Evolutionary conservation across 2,888 invertebrate species (phyloP), one percentile per base, ranked within the genome.

Genomic region (Lamellibrachia satsuma): DNA sequence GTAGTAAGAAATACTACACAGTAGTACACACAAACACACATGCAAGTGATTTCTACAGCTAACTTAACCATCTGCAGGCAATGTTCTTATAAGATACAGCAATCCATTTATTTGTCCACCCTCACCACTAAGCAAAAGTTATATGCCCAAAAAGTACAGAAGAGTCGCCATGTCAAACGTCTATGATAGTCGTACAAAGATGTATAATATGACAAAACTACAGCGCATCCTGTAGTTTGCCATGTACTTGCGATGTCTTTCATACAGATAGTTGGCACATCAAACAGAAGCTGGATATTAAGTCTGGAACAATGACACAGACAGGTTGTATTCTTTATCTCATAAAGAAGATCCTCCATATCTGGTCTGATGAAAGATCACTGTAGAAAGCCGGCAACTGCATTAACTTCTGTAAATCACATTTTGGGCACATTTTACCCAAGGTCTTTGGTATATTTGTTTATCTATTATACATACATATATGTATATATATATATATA

Each of bases 1-100:
- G 75, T 22, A 75, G n/a, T 75, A 75, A 75, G 75, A 75, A 75
- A 75, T 75, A 75, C 75, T 75, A 75, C 75, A 75, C n/a, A 15
- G 75, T 75, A 75, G 75, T 22, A 75, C n/a, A 75, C 22, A 6
- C 75, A 75, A 22, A 75, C 75, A 75, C 75, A 57, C 57, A 57
- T 11, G 15, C 15, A n/a, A 75, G 15, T 39, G 39, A 39, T 39
- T 39, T 75, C 22, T 4, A 15, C 22, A 4, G 6, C 75, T 75
- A 75, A 11, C 75, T 75, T 22, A 22, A 22, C 22, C 75, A 75
- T 75, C 75, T 75, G 75, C 75, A 75, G 75, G 75, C 22, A 75
- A 75, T 75, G 75, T 75, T 75, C 75, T n/a, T n/a, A 75, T 75
- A n/a, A 75, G 75, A 75, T 22, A 75, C n/a, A 75, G 22, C 75